Evolutionary conservation across 2,888 invertebrate species (phyloP).

Genomic region (Ethmia dodecea): DNA sequence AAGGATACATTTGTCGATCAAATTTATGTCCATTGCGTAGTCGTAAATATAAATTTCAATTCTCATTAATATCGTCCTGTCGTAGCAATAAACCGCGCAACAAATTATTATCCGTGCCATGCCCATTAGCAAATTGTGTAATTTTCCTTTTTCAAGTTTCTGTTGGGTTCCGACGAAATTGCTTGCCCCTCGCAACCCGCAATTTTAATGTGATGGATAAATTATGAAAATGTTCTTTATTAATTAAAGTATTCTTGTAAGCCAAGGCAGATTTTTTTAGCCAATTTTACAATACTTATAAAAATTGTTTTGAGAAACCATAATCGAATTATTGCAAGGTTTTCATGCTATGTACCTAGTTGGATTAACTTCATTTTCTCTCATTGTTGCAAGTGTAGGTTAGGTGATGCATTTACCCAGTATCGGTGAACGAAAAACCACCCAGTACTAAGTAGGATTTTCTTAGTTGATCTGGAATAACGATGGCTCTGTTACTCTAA

Average conservation of each 20-base stretch:
- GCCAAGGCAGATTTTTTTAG: neutral
- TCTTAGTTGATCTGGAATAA: no score
- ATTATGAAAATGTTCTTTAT: conserved; percentile 63
- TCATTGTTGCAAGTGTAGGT: no score
- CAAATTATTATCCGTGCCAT: conserved; percentile 58
- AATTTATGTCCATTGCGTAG: conserved; percentile 14
- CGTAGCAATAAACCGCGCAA: conserved; percentile 46
- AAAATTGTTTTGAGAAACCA: no score
- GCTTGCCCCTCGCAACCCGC: conserved; percentile 59
- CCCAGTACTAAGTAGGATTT: conserved; percentile 11
- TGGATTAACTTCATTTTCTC: no score
- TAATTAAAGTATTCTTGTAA: conserved; percentile 43
- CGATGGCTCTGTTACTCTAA: no score
- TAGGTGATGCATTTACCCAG: no score
- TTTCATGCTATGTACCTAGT: no score
- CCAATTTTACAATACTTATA: no score
- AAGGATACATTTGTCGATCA: conserved; percentile 3
- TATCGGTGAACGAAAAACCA: no score
- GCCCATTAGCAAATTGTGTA: conserved; percentile 72
- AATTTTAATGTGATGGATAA: conserved; percentile 53
- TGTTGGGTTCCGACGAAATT: conserved; percentile 62
- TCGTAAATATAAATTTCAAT: conserved; percentile 40
- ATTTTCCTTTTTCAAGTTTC: conserved; percentile 71
- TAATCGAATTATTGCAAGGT: no score
- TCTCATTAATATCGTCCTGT: conserved; percentile 45